A percentile compares a stretch with the other conserved stretches of the same genome.
Evolutionary conservation across 2,888 invertebrate species (phyloP).

Genomic region (Aproaerema taeniolella): DNA sequence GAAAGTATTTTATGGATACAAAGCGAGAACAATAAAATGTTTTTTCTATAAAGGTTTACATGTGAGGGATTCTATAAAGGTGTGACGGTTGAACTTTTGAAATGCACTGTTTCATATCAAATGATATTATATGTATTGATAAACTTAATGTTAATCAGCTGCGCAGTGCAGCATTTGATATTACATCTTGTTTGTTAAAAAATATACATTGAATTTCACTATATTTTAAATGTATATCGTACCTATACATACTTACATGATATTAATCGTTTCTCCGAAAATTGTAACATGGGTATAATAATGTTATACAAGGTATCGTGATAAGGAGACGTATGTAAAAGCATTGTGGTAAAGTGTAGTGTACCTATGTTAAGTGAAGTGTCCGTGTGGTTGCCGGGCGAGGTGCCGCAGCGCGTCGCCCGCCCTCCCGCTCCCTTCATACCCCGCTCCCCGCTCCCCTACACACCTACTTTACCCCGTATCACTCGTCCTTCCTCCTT

Average conservation of each 20-base stretch:
- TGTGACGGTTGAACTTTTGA: slow-evolving; percentile 54
- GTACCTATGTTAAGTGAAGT: slow-evolving; percentile 21
- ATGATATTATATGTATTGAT: slow-evolving; percentile 48
- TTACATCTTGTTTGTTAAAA: slow-evolving; percentile 67
- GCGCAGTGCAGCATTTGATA: slow-evolving; percentile 52
- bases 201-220: slow-evolving; percentile 37
- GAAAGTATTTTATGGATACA: slow-evolving; percentile 75
- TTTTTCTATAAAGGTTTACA: slow-evolving; percentile 75
- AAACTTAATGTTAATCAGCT: slow-evolving; percentile 47
- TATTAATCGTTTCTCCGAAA: slow-evolving; percentile 42
- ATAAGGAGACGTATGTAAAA: slow-evolving; percentile 47
- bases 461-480: slow-evolving; percentile 13
- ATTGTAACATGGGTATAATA: slow-evolving; percentile 49
- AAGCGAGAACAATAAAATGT: slow-evolving; percentile 75
- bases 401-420: slow-evolving; percentile 60
- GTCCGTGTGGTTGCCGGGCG: slow-evolving; percentile 22
- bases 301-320: slow-evolving; percentile 45
- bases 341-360: slow-evolving; percentile 32
- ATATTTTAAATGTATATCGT: slow-evolving; percentile 13
- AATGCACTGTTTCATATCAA: slow-evolving; percentile 70
- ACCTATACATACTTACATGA: slow-evolving; percentile 27
- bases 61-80: slow-evolving; percentile 58
- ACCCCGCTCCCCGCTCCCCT: slow-evolving; percentile 15
- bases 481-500: slow-evolving; percentile 14
- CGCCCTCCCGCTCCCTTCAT: slow-evolving; percentile 48